These are phyloP conservation scores for Calameuta idolon DNA, from an alignment of 2,888 invertebrate species.

Conservation along the genomic window DNA sequence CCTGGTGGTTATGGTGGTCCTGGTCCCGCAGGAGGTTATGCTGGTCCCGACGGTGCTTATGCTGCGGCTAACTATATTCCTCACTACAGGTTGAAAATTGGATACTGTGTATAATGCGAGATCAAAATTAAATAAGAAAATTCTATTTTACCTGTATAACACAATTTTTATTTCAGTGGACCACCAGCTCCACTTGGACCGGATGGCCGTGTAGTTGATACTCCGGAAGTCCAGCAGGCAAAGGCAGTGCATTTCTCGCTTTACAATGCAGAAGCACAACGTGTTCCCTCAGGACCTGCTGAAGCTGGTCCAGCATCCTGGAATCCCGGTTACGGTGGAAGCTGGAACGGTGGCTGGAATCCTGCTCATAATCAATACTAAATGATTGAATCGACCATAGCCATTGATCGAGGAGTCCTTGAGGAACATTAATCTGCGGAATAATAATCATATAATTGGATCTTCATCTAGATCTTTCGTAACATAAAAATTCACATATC, in stretches of 20 bases:
- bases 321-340: conserved; percentile 40
- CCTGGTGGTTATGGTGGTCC: conserved; percentile 23
- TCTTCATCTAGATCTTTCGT: conserved; percentile 17
- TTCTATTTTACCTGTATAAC: too few species aligned
- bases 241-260: conserved; percentile 63
- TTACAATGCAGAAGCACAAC: conserved; percentile 55
- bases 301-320: conserved; percentile 42
- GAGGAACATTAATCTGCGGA: too few species aligned
- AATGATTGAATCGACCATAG: conserved; percentile 4
- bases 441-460: too few species aligned
- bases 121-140: too few species aligned
- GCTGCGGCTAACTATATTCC: conserved; percentile 42
- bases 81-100: conserved; percentile 43
- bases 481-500: conserved; percentile 22
- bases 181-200: conserved; percentile 63
- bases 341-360: conserved; percentile 41
- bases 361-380: conserved; percentile 32
- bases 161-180: conserved; percentile 45
- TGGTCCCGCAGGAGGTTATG: conserved; percentile 41
- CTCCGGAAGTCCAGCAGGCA: conserved; percentile 64
- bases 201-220: conserved; percentile 63
- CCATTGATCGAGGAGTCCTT: too few species aligned
- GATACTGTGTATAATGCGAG: too few species aligned
- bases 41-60: conserved; percentile 38
- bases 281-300: conserved; percentile 40